A percentile compares a stretch with the other conserved stretches of the same genome.
Evolutionary conservation across 2,113 vertebrate genomes (phyloP).

Genomic region (Lampris megalopsis): DNA sequence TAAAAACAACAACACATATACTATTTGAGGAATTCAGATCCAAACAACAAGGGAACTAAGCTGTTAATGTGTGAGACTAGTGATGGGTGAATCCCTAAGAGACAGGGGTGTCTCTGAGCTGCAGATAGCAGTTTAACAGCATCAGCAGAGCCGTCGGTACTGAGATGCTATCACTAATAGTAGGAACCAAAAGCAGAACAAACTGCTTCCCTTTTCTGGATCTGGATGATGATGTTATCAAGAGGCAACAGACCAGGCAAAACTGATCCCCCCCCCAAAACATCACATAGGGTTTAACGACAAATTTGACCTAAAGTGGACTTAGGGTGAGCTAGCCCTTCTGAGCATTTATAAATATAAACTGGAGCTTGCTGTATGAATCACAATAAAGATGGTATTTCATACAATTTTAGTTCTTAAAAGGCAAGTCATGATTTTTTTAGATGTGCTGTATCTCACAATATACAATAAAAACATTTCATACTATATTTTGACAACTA

Average conservation of each 20-base stretch:
- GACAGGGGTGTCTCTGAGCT: neutral
- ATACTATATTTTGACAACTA: neutral
- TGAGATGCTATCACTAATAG: conserved; percentile 5
- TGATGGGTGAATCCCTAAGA: neutral
- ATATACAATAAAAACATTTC: neutral
- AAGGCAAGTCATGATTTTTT: neutral
- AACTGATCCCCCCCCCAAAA: neutral
- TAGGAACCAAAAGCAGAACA: conserved; percentile 40
- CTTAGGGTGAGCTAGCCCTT: neutral
- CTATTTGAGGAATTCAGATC: too few relatives aligned
- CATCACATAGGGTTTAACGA: neutral
- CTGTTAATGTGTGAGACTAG: neutral
- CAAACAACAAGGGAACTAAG: neutral
- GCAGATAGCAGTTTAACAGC: neutral
- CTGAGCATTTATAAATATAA: too few relatives aligned
- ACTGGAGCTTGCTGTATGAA: neutral
- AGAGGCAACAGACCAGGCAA: neutral
- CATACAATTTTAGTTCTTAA: neutral
- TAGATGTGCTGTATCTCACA: too few relatives aligned
- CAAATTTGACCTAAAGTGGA: neutral
- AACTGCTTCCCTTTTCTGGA: conserved; percentile 43
- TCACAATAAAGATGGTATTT: neutral
- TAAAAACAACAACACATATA: neutral
- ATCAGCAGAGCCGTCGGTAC: neutral
- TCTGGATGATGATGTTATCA: conserved; percentile 13